These are phyloP conservation scores for Campopleginae sp. DNA, from an alignment of 2,888 invertebrate species.

Conservation along the genomic window DNA sequence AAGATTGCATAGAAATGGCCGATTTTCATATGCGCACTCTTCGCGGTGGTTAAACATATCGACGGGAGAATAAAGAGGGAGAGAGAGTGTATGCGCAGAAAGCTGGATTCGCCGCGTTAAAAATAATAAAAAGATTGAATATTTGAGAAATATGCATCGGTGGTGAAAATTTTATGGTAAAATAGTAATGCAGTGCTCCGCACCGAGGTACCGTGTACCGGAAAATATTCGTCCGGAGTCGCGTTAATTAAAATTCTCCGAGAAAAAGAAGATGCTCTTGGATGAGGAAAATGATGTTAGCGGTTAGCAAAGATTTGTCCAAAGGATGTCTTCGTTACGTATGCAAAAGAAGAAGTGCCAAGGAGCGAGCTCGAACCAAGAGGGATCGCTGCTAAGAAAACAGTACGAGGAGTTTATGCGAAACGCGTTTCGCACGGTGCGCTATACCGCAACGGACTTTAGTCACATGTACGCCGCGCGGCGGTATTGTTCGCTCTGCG, in stretches of 20 bases:
- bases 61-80: not conserved
- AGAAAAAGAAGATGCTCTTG: not conserved
- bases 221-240: not conserved
- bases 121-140: not conserved
- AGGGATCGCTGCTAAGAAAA: conserved; percentile 9
- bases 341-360: conserved; percentile 52
- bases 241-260: conserved; percentile 26
- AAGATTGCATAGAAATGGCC: conserved; percentile 26
- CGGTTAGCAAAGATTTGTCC: conserved; percentile 47
- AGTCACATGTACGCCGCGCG: not conserved
- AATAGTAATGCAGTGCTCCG: not conserved
- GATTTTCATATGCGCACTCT: conserved; percentile 36
- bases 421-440: conserved; percentile 11
- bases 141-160: not conserved
- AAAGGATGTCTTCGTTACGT: conserved; percentile 54
- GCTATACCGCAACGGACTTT: conserved; percentile 26
- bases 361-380: not conserved
- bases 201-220: not conserved
- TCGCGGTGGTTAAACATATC: not conserved
- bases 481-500: too few relatives aligned
- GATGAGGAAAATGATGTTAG: conserved; percentile 10
- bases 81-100: not conserved
- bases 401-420: conserved; percentile 32
- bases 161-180: too few relatives aligned
- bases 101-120: not conserved